Evolutionary conservation across 2,113 vertebrate genomes (phyloP), one percentile per base, ranked within the genome.

Genomic region (Phainopepla nitens): DNA sequence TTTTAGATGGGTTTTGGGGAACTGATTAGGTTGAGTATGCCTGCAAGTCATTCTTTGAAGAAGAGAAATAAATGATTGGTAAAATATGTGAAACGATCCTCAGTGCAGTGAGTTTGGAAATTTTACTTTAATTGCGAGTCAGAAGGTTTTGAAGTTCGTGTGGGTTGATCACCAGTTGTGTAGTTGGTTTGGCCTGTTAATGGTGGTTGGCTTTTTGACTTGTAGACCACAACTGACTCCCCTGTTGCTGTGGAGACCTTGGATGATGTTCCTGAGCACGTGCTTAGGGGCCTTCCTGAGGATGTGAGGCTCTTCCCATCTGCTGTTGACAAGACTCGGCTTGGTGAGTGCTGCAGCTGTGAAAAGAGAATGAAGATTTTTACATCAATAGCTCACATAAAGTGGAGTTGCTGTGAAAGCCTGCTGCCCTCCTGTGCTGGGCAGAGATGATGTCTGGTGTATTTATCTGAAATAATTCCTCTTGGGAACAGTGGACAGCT

Each of bases 271-370:
- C 98, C 98, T 56, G 97, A 98, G n/a, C 98, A 98, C 0, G 97
- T 98, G 47, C 93, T 98, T 9, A 96, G 98, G 90, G 98, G 98
- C 33, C 98, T 98, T 96, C 98, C 98, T 1, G 98, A 98, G 96
- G 98, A 98, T 4, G 98, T 98, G 73, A 98, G 96, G 87, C 98
- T 98, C 68, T 97, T 97, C 61, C 98, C 98, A 3, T 98, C 98
- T 71, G 98, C 98, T 42, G 98, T 98, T 13, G 98, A 98, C 96
- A 98, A 97, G 95, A 97, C 97, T 47, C 97, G 98, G 33, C 96
- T 98, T 7, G 98, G 98, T 98, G 94, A 97, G 98, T 96, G 23
- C 54, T 11, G 3, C n/a, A 65, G 2, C 28, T 28, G 29, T 42
- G 89, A 15, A 15, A 72, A 60, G 73, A 42, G 21, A 47, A 36